Conservation (phyloP, 1,140 invertebrate species). For the Lepidostoma basale region DNA sequence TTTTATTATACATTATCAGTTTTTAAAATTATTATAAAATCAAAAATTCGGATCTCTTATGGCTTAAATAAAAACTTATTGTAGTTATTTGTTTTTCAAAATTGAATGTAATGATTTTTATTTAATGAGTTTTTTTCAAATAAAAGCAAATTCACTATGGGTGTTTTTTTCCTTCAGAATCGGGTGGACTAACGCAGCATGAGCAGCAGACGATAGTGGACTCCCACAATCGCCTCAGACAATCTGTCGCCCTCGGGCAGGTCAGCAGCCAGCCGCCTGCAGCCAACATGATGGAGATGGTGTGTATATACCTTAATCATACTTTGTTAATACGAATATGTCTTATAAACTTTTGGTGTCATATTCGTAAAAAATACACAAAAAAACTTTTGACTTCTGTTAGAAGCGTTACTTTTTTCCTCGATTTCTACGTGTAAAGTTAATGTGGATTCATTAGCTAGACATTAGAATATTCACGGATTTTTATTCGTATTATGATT, state of each 20-base stretch:
- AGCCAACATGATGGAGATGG: constrained; percentile 84
- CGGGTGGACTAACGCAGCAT: constrained; percentile 69
- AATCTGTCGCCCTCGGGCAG: constrained; percentile 78
- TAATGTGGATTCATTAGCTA: too few relatives aligned
- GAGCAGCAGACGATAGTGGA: constrained; percentile 78
- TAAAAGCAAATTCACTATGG: not conserved
- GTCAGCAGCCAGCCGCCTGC: constrained; percentile 77
- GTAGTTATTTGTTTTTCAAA: not conserved
- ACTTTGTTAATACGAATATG: too few relatives aligned
- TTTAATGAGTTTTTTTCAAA: not conserved
- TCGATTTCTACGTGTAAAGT: too few relatives aligned
- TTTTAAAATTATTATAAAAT: too few relatives aligned
- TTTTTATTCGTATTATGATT: too few relatives aligned
- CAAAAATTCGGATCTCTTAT: too few relatives aligned
- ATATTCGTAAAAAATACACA: too few relatives aligned
- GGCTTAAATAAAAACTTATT: not conserved
- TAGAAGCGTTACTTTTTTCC: too few relatives aligned
- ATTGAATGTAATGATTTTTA: not conserved
- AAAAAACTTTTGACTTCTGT: not conserved
- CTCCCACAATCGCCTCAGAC: constrained; percentile 78
- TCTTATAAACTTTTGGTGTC: too few relatives aligned
- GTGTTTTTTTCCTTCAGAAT: constrained; percentile 54
- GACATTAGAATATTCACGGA: too few relatives aligned
- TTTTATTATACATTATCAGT: too few relatives aligned
- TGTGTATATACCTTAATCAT: constrained; percentile 52